Evolutionary conservation across 1,140 invertebrate species (phyloP).

Genomic region (Zaprionus ornatus): DNA sequence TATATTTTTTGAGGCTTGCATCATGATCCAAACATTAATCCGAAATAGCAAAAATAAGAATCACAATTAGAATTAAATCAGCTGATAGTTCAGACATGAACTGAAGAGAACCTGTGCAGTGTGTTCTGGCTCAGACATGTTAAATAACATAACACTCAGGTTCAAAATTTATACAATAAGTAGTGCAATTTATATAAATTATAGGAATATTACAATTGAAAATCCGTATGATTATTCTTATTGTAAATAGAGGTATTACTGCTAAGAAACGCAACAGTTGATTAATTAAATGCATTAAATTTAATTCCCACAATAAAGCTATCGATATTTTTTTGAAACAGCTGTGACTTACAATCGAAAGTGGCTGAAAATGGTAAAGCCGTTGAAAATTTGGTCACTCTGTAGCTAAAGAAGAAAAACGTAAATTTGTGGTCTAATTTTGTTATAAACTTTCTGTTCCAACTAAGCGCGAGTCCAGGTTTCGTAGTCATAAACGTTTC

Average conservation of each 20-base stretch:
- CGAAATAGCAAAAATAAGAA: neutral
- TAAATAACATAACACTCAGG: too few species aligned
- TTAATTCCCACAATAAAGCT: neutral
- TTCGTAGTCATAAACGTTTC: neutral
- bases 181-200: neutral
- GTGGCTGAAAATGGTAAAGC: neutral
- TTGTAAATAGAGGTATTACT: too few species aligned
- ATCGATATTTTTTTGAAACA: slow-evolving; percentile 11
- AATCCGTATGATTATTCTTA: too few species aligned
- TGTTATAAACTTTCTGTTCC: slow-evolving; percentile 14
- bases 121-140: too few species aligned
- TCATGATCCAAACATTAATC: neutral
- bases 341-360: neutral
- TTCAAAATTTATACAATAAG: too few species aligned
- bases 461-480: slow-evolving; percentile 3
- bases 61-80: neutral
- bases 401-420: slow-evolving; percentile 22
- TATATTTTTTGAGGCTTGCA: neutral
- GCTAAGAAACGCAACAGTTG: too few species aligned
- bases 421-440: slow-evolving; percentile 32
- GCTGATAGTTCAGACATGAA: neutral
- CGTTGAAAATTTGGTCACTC: neutral
- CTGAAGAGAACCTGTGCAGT: neutral
- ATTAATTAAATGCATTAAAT: too few species aligned
- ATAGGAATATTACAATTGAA: neutral